These are phyloP conservation scores for Maniola jurtina DNA, from an alignment of 1,140 invertebrate species.

Conservation along the genomic window DNA sequence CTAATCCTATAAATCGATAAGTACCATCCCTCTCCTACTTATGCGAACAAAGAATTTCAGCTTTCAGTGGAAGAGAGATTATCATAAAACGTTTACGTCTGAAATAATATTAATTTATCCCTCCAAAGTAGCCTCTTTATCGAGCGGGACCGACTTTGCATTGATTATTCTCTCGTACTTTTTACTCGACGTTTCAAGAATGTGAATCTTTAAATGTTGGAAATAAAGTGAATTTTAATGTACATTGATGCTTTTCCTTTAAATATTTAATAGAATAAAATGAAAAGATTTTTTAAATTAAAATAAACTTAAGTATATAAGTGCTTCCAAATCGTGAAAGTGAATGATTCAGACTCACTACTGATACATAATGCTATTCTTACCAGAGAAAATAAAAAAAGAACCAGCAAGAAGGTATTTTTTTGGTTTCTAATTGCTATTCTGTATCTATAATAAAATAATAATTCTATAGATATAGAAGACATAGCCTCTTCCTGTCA, in stretches of 20 bases:
- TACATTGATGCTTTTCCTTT: conserved; percentile 33
- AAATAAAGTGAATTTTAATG: not conserved
- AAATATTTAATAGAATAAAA: not conserved
- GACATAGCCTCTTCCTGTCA: too few relatives aligned
- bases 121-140: conserved; percentile 49
- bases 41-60: conserved; percentile 14
- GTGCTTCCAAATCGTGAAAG: too few relatives aligned
- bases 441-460: too few relatives aligned
- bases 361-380: too few relatives aligned
- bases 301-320: too few relatives aligned
- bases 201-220: conserved; percentile 7
- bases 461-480: too few relatives aligned
- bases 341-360: too few relatives aligned
- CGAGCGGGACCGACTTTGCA: conserved; percentile 50
- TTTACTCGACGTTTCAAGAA: conserved; percentile 10
- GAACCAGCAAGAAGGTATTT: too few relatives aligned
- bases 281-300: too few relatives aligned
- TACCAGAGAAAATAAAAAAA: too few relatives aligned
- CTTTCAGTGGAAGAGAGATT: conserved; percentile 16
- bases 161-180: conserved; percentile 47
- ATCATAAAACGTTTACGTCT: conserved; percentile 33
- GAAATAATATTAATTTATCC: conserved; percentile 54
- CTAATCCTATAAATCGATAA: not conserved
- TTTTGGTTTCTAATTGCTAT: too few relatives aligned
- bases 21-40: not conserved